These are phyloP conservation scores for Diadegma fenestrale DNA, from an alignment of 2,888 invertebrate species.

Conservation along the genomic window DNA sequence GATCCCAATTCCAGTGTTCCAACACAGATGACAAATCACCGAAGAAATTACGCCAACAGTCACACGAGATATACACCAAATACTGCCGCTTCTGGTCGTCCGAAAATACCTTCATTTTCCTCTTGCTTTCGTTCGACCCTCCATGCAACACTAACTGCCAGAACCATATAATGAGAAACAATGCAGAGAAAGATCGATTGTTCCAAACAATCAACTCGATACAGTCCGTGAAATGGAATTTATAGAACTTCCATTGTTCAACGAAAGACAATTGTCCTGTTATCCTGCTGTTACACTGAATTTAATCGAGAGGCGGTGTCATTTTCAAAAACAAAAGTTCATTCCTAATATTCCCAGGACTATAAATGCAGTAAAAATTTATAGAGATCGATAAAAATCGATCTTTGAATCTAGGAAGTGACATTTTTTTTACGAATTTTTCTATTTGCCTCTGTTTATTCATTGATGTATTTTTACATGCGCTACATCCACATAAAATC, in stretches of 20 bases:
- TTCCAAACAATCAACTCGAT: slow-evolving; percentile 8
- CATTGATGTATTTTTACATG: neutral
- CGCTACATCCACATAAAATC: no score
- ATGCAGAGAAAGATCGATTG: neutral
- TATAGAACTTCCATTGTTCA: neutral
- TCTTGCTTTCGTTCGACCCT: slow-evolving; percentile 13
- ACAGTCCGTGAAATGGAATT: neutral
- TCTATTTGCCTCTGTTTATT: neutral
- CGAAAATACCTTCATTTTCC: neutral
- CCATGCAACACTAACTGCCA: neutral
- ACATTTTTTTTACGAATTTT: neutral
- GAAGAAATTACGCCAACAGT: slow-evolving; percentile 55
- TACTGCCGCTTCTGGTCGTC: neutral
- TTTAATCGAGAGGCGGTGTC: neutral
- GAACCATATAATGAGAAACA: slow-evolving; percentile 32
- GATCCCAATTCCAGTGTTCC: slow-evolving; percentile 26
- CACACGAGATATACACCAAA: slow-evolving; percentile 41
- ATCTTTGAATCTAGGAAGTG: neutral
- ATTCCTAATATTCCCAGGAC: neutral
- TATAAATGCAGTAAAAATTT: no score
- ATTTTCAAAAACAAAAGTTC: neutral
- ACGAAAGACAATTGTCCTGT: neutral
- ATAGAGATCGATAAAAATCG: neutral
- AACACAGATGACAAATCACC: slow-evolving; percentile 63
- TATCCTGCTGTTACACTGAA: neutral